A percentile compares a stretch with the other conserved stretches of the same genome.
Evolutionary conservation across 2,113 vertebrate genomes (phyloP).

Genomic region (Dromas ardeola): DNA sequence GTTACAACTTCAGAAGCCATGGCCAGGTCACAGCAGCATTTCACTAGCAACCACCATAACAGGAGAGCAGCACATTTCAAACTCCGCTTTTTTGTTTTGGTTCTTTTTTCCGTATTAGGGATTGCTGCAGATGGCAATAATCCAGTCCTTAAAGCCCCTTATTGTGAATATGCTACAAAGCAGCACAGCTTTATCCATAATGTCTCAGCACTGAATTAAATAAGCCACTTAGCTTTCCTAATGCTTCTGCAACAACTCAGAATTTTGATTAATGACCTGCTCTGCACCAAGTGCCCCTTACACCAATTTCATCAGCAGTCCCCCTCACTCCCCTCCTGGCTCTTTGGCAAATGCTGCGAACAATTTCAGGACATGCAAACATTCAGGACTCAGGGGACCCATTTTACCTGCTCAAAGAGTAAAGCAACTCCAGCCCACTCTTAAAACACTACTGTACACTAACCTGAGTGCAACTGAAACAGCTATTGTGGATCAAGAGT

Average conservation of each 20-base stretch:
- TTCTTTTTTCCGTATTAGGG: background rate
- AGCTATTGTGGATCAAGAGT: background rate
- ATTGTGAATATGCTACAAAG: background rate
- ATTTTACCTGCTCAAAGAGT: background rate
- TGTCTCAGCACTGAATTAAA: background rate
- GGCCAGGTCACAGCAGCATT: background rate
- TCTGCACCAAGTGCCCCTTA: background rate
- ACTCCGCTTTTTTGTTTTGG: background rate
- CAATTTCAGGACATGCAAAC: background rate
- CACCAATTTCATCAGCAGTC: background rate
- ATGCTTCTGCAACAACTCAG: background rate
- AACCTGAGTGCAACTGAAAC: background rate
- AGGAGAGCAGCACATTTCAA: background rate
- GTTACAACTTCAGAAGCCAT: background rate
- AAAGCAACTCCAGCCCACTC: background rate
- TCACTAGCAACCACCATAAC: background rate
- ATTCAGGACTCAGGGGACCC: background rate
- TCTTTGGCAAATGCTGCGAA: background rate
- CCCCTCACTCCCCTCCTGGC: background rate
- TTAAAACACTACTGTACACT: background rate
- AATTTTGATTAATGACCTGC: background rate
- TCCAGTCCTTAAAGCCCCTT: background rate
- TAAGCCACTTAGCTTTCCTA: slow-evolving; percentile 24
- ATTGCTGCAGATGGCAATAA: background rate
- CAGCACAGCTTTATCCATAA: background rate